Evolutionary conservation across 2,113 vertebrate species (phyloP), one percentile per base, ranked within the genome.

Genomic region (Meleagris gallopavo): DNA sequence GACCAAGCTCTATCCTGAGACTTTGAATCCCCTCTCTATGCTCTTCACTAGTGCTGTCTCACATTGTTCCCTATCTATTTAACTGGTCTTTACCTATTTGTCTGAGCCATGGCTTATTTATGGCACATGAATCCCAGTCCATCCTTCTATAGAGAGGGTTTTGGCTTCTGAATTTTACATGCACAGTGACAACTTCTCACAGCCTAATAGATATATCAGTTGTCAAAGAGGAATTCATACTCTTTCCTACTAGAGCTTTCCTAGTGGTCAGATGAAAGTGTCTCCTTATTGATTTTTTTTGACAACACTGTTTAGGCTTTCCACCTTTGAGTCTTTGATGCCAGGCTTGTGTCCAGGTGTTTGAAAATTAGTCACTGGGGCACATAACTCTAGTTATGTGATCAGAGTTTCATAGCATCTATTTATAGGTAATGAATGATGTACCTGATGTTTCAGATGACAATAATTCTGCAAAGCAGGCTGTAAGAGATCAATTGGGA

Each of bases 401-500:
- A 58, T 61, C 70, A 69, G 29, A 91, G 61, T 29, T 83, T 73
- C 24, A 32, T 7, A 43, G 5, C 18, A 62, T 83, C 18, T 89
- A 3, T 89, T 65, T 79, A 32, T 22, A 80, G 7, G 43, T 22
- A 80, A 66, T 50, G 55, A 66, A 62, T 36, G 40, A 62, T 2
- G 1, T 0, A 18, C n/a, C 15, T 73, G 34, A 41, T 66, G 19
- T 91, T 83, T 93, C 82, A 57, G 45, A 74, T 60, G 38, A 36
- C 64, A 89, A 32, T 62, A 66, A 86, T 67, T 80, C 36, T 83
- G 54, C 40, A 62, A 24, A 88, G 24, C 40, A 85, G 45, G n/a
- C 50, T 89, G 27, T 41, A 73, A 88, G n/a, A 89, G 91, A 89
- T 65, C 17, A 87, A 79, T 62, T 19, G 58, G 36, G 82, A 89